Conservation (phyloP, 2,888 invertebrate genomes). For the Coelogynopora nodosa region DNA sequence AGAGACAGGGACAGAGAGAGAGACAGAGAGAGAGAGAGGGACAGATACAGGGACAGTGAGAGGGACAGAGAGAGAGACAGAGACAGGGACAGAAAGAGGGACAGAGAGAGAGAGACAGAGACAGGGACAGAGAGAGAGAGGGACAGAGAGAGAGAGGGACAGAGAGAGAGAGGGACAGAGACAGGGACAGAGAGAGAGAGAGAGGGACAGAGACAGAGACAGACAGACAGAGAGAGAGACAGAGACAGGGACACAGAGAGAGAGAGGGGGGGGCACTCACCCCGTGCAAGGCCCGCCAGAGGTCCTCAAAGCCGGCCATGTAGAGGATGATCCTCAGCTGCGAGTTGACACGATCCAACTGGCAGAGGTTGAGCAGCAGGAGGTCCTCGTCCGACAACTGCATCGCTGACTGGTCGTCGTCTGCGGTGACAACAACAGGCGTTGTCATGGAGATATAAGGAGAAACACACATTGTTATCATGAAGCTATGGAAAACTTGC, state of each 20-base stretch:
- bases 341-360: not conserved
- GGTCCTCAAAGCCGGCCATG: constrained; percentile 1
- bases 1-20: no score
- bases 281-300: not conserved
- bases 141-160: no score
- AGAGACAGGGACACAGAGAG: no score
- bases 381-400: not conserved
- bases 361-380: not conserved
- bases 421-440: no score
- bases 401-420: not conserved
- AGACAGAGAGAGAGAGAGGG: no score
- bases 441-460: no score
- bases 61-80: not conserved
- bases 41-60: not conserved
- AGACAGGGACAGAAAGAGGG: no score
- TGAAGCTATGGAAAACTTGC: no score
- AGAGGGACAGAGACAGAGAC: not conserved
- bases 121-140: no score
- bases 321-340: not conserved
- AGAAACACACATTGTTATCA: no score
- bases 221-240: not conserved
- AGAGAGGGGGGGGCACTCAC: not conserved
- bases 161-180: no score
- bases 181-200: not conserved
- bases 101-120: no score